A percentile compares a stretch with the other conserved stretches of the same genome.
These are phyloP conservation scores for Machaerirhynchus nigripectus DNA, from an alignment of 2,113 vertebrate genomes.

Conservation along the genomic window DNA sequence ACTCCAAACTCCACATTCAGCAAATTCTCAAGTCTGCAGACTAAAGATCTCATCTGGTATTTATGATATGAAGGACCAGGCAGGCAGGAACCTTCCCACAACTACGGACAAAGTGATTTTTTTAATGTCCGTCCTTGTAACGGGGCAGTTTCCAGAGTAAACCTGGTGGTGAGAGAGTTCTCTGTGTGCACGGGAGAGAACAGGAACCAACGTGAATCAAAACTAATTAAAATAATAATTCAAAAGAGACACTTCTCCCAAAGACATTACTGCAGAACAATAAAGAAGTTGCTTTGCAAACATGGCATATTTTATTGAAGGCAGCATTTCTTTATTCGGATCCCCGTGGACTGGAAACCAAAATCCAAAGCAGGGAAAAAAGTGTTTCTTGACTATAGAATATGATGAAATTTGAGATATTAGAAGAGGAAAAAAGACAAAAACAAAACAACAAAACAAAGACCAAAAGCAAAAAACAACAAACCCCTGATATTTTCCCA, in stretches of 20 bases:
- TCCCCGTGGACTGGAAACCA: background rate
- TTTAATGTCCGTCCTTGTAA: background rate
- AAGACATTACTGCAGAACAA: background rate
- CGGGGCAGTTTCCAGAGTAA: background rate
- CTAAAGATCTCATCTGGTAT: background rate
- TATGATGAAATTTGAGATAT: background rate
- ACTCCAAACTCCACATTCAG: background rate
- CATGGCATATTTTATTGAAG: background rate
- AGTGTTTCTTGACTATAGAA: background rate
- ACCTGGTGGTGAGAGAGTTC: background rate
- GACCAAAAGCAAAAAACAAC: background rate
- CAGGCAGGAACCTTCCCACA: background rate
- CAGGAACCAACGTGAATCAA: background rate
- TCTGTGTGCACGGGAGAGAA: background rate
- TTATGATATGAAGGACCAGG: background rate
- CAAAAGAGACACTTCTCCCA: slow-evolving; percentile 12
- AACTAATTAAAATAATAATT: slow-evolving; percentile 60
- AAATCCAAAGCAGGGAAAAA: background rate
- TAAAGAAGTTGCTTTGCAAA: background rate
- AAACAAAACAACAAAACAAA: background rate
- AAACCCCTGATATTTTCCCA: background rate
- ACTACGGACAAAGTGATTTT: background rate
- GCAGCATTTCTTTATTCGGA: background rate
- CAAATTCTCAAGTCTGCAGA: background rate
- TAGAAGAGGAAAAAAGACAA: background rate